phyloP scores from a whole-genome alignment of 2,113 vertebrate species.

The Thomomys bottae region DNA sequence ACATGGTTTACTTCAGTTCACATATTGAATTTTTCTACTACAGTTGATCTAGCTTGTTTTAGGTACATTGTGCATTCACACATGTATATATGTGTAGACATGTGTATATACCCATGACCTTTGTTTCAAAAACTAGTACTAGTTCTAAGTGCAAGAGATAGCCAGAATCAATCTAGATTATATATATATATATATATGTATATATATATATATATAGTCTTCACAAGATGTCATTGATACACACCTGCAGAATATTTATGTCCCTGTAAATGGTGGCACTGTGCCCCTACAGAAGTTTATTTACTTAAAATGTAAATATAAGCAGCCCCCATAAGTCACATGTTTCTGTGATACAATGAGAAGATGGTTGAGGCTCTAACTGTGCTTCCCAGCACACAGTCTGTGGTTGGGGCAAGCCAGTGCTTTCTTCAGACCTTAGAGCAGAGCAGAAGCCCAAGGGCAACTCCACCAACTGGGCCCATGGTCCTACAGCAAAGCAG shows the following conservation, averaged over 20 bases:
- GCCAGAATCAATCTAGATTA: background rate
- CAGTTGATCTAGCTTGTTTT: conserved; percentile 1
- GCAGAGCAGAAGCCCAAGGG: background rate
- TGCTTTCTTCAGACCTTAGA: conserved; percentile 7
- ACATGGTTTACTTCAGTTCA: background rate
- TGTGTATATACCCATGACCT: rapidly evolving
- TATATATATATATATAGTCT: conserved; percentile 43
- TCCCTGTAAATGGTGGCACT: background rate
- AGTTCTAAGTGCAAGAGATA: background rate
- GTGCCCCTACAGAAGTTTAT: background rate
- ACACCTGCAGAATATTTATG: conserved; percentile 30
- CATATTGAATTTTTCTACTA: background rate
- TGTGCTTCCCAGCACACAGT: background rate
- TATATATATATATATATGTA: conserved; percentile 45
- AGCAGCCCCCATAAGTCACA: conserved; percentile 20
- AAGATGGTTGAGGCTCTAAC: background rate
- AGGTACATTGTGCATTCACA: background rate
- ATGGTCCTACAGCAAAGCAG: background rate
- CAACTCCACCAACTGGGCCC: background rate
- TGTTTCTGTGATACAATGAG: background rate
- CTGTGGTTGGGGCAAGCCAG: background rate
- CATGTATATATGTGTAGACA: no score
- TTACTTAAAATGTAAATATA: conserved; percentile 4
- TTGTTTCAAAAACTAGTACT: background rate
- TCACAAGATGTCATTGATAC: background rate